Base-by-base conservation (phyloP, 1,140 invertebrate species). In the Drosophila subobscura region DNA sequence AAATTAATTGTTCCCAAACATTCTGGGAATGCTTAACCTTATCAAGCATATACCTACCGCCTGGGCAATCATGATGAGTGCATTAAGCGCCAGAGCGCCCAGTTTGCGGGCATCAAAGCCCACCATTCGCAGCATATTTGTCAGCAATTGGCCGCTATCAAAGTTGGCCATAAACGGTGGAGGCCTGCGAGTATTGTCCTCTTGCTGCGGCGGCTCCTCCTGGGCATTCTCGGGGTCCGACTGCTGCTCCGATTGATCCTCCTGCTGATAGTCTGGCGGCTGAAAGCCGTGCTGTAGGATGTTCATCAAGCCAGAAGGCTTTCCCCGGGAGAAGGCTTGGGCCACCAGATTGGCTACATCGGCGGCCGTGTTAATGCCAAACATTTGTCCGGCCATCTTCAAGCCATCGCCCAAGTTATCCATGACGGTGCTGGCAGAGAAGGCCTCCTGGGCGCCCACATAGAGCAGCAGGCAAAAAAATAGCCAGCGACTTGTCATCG, bases 31-130 rank as follows among this genome's bases (percentile, higher is more conserved):
- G 33, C 10, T 4, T 37, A 3, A 10, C 10, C 10, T 3, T 7
- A 33, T 1, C 3, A 10, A 12, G 4, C 33, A 10, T 33, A 10
- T 8, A 45, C 92, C 93, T 92, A 96, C 96, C 94, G 96, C 93
- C 92, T 97, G 96, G 2, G 96, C 96, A n/a, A 97, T 92, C 90
- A 96, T 96, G 57, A 97, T 94, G 5, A 97, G 92, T 10, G 94
- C 95, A 90, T 97, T 97, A 1, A 97, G 92, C 1, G 95, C 95
- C 45, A 97, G 94, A 0, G 96, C 95, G 25, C 95, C 94, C 16
- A 97, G 92, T 91, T 96, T 95, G 23, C 93, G 94, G 0, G 94
- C 93, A 83, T 97, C 95, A 45, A 97, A 93, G 14, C 95, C 95
- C 44, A 97, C 92, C 29, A 97, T 92, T 27, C 94, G 93, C 47